phyloP scores from a whole-genome alignment of 2,113 vertebrate genomes.

The Mormyrus lacerda region DNA sequence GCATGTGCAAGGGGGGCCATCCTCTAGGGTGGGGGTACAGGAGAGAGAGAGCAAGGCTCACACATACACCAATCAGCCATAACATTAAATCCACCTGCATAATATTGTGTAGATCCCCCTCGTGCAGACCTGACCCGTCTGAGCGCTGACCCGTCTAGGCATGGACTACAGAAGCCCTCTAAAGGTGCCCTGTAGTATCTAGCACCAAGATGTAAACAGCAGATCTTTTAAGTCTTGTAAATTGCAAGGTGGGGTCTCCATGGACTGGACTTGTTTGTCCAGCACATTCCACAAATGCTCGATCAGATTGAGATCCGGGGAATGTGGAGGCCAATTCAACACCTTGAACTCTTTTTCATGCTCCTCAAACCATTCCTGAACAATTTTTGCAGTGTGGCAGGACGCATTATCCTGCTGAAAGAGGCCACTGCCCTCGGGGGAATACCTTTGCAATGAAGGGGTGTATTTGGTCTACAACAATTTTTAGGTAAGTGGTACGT shows the following conservation, averaged over 20 bases:
- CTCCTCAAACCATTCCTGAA: neutral
- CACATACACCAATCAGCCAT: neutral
- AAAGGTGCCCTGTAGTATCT: neutral
- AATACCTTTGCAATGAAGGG: neutral
- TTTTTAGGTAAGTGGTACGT: neutral
- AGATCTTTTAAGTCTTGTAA: neutral
- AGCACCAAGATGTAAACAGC: neutral
- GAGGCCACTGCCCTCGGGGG: neutral
- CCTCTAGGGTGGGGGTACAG: conserved; percentile 51
- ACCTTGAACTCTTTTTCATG: neutral
- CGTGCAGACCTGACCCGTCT: neutral
- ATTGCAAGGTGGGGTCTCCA: neutral
- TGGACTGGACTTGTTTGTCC: neutral
- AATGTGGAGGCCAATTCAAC: neutral
- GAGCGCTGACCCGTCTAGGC: neutral
- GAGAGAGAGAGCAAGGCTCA: conserved; percentile 29
- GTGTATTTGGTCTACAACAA: neutral
- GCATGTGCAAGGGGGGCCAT: conserved; percentile 81
- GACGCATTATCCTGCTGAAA: neutral
- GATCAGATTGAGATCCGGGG: neutral
- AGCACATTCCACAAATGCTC: neutral
- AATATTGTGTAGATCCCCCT: neutral
- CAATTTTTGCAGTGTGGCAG: neutral
- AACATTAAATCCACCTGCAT: neutral
- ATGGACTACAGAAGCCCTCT: neutral